A percentile compares a stretch with the other conserved stretches of the same genome.
These are phyloP conservation scores for Myripristis murdjan DNA, from an alignment of 2,797 vertebrate genomes.

Conservation along the genomic window DNA sequence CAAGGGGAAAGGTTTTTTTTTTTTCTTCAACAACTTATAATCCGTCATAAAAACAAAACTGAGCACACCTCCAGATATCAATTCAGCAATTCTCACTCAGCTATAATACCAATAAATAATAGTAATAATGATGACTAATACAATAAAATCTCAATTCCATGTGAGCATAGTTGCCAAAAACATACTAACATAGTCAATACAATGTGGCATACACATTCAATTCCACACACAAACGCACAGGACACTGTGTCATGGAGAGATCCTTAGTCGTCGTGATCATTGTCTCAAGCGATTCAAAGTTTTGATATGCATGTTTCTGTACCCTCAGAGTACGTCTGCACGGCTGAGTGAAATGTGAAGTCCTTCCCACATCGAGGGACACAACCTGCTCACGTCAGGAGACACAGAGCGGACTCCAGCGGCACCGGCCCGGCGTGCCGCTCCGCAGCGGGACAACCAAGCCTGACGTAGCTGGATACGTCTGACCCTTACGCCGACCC, in stretches of 20 bases:
- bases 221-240: constrained; percentile 35
- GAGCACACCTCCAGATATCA: constrained; percentile 36
- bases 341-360: constrained; percentile 31
- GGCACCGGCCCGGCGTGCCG: too few species aligned
- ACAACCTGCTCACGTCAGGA: too few species aligned
- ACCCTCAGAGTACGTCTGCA: background rate
- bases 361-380: constrained; percentile 22
- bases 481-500: too few species aligned
- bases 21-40: background rate
- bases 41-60: constrained; percentile 61
- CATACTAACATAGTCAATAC: constrained; percentile 52
- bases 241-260: background rate
- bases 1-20: constrained; percentile 6
- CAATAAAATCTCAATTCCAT: constrained; percentile 57
- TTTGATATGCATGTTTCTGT: constrained; percentile 11
- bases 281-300: background rate
- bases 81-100: constrained; percentile 57
- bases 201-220: constrained; percentile 28
- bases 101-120: constrained; percentile 82
- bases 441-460: too few species aligned
- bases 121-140: constrained; percentile 61
- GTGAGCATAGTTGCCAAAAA: constrained; percentile 52
- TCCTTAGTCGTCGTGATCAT: background rate
- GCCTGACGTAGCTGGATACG: too few species aligned
- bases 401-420: too few species aligned